Conservation (phyloP, 1,140 invertebrate species). For the Leucophenga varia region DNA sequence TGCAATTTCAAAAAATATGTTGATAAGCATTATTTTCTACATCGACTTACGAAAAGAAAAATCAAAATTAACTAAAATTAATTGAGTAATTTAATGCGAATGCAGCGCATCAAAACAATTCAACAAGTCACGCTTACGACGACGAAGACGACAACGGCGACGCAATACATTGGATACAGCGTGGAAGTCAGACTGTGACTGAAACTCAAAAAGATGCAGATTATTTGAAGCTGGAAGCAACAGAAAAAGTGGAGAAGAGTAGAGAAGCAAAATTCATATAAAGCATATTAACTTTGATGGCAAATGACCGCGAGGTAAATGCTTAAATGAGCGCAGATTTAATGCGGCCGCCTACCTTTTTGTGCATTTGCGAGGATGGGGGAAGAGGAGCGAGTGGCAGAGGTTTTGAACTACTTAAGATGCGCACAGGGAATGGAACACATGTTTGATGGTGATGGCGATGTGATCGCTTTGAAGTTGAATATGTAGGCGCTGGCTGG, state of each 20-base stretch:
- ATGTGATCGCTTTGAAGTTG: constrained; percentile 45
- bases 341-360: background rate
- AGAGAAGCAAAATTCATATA: constrained; percentile 47
- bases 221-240: constrained; percentile 26
- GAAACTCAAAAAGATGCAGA: too few relatives aligned
- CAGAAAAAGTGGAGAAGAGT: constrained; percentile 16
- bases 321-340: constrained; percentile 2
- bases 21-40: too few relatives aligned
- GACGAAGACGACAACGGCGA: too few relatives aligned
- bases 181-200: constrained; percentile 31
- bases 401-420: background rate
- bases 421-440: constrained; percentile 30
- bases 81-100: constrained; percentile 48
- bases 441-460: constrained; percentile 49
- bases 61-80: constrained; percentile 46
- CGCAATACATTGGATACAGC: background rate
- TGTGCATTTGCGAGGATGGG: background rate
- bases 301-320: constrained; percentile 30
- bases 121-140: constrained; percentile 17
- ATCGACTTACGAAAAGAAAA: too few relatives aligned
- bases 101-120: constrained; percentile 17
- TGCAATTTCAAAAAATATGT: too few relatives aligned
- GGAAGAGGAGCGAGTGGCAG: background rate
- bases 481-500: constrained; percentile 2
- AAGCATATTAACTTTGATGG: constrained; percentile 51